A percentile compares a stretch with the other conserved stretches of the same genome.
These are phyloP conservation scores for Corydoras sp. DNA, from an alignment of 2,113 vertebrate genomes.

Conservation along the genomic window DNA sequence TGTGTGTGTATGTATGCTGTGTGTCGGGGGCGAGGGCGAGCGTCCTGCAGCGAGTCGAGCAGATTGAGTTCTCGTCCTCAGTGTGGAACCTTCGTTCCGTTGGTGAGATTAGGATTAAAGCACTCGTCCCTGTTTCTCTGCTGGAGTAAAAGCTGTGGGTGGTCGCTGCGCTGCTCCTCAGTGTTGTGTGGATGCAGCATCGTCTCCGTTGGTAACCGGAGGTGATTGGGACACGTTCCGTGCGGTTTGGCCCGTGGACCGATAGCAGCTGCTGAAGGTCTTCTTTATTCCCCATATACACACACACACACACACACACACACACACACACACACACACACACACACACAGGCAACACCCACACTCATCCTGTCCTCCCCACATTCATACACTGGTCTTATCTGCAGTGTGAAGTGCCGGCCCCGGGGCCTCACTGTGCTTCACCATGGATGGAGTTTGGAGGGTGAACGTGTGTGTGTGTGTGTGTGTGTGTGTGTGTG, in stretches of 20 bases:
- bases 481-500: not conserved
- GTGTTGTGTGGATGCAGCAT: slow-evolving; percentile 39
- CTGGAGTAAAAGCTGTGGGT: too few relatives aligned
- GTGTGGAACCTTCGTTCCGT: too few relatives aligned
- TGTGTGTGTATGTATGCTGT: too few relatives aligned
- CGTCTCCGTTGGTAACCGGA: slow-evolving; percentile 43
- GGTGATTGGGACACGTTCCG: slow-evolving; percentile 48
- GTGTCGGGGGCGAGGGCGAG: too few relatives aligned
- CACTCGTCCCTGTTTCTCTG: too few relatives aligned
- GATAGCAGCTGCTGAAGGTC: slow-evolving; percentile 47
- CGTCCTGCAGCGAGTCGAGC: too few relatives aligned
- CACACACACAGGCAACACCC: slow-evolving; percentile 19
- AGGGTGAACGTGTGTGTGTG: slow-evolving; percentile 1
- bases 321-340: not conserved
- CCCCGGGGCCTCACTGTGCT: slow-evolving; percentile 12
- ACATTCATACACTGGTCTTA: slow-evolving; percentile 32
- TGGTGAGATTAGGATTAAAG: too few relatives aligned
- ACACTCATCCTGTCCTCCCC: not conserved
- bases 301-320: slow-evolving; percentile 13
- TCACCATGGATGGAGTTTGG: slow-evolving; percentile 26
- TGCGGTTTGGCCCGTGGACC: slow-evolving; percentile 45
- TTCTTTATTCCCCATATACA: slow-evolving; percentile 43
- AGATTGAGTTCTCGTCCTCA: too few relatives aligned
- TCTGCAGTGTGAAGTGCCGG: slow-evolving; percentile 32
- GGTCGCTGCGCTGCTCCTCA: too few relatives aligned